Base-by-base conservation (phyloP, 2,113 vertebrate genomes). In the Nanorana parkeri region DNA sequence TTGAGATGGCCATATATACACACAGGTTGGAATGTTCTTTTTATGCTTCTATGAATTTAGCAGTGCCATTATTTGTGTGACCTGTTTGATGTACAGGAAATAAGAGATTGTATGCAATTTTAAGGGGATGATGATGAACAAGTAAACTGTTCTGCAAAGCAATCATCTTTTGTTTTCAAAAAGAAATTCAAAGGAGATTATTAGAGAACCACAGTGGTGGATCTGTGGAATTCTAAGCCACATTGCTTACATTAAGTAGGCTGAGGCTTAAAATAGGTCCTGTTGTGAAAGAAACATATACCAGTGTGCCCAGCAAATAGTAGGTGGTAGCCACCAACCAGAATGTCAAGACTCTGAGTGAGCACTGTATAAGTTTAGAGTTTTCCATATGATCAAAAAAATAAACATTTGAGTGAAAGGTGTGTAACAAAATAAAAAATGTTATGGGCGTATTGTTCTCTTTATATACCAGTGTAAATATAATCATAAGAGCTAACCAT, bases 51-150 rank as follows among this genome's bases (percentile, higher is more conserved):
- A 58, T 54, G 28, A 74, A 58, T 60, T 4, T 21, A 21, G 41
- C 52, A 29, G 26, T 74, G 28, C 28, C 58, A n/a, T 15, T 58
- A 74, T 60, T 55, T 55, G 21, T 74, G 71, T 56, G 71, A 74
- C 29, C 20, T 74, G 54, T 74, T 74, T 74, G 71, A 61, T 75
- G 72, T 75, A 13, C 55, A 60, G 56, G 55, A 75, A 75, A 75
- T 75, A 17, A 15, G 28, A 36, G 28, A 74, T 74, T n/a, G 28
- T 75, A 29, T 41, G 72, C 29, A 75, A 60, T 75, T 75, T 75
- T 41, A 75, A 75, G 52, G 52, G 20, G 71, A 74, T 58, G 28
- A 36, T 58, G 71, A 74, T 58, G 55, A 28, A 26, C 4, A 7
- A 29, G 54, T 32, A 29, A 55, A 16, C 26, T 36, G 51, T 20